A percentile compares a stretch with the other conserved stretches of the same genome.
phyloP scores from a whole-genome alignment of 2,797 vertebrate genomes.

The Rhynchotus rufescens region DNA sequence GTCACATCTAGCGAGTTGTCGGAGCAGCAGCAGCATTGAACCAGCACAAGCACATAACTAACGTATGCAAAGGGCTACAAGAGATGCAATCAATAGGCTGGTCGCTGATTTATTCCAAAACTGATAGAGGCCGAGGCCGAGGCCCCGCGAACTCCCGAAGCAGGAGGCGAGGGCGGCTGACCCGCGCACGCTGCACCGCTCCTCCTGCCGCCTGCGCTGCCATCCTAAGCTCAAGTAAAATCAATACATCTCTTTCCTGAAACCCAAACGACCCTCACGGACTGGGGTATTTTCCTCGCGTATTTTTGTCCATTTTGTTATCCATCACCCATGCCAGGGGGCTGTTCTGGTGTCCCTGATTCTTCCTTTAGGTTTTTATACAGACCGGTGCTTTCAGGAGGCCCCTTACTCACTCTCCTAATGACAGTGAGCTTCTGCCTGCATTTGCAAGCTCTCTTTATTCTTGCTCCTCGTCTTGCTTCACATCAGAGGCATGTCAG shows the following conservation, averaged over 20 bases:
- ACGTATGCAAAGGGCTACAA: conserved; percentile 35
- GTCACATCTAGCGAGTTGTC: conserved; percentile 64
- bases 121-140: conserved; percentile 40
- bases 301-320: not conserved
- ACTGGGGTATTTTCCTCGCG: not conserved
- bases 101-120: conserved; percentile 57
- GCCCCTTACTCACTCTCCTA: not conserved
- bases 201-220: not conserved
- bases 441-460: conserved; percentile 42
- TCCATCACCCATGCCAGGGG: not conserved
- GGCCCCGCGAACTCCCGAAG: conserved; percentile 1
- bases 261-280: not conserved
- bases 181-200: accelerated
- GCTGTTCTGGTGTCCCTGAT: not conserved
- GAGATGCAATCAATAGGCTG: conserved; percentile 45
- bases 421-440: conserved; percentile 44
- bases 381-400: not conserved
- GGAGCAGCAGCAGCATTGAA: conserved; percentile 68
- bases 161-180: not conserved
- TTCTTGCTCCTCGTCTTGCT: not conserved
- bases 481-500: conserved; percentile 60
- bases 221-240: not conserved
- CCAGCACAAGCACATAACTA: conserved; percentile 62
- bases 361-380: not conserved
- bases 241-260: not conserved